phyloP scores from a whole-genome alignment of 1,140 invertebrate species.

The Fopius arisanus region DNA sequence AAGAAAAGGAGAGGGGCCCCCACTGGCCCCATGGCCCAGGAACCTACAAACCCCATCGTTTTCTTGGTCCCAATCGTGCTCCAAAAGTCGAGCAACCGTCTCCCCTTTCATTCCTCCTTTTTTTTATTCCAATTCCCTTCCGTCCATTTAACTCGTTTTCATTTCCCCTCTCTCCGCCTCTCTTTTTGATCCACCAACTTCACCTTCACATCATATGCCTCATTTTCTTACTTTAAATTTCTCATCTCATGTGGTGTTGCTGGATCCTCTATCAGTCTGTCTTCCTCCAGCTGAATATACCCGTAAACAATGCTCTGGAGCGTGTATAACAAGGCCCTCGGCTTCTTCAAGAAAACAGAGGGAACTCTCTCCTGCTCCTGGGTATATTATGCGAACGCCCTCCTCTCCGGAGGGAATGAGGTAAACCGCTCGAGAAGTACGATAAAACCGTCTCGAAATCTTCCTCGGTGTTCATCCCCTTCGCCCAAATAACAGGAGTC shows the following conservation, averaged over 20 bases:
- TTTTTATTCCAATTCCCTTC: constrained; percentile 23
- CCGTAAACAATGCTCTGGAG: constrained; percentile 21
- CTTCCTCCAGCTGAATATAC: background rate
- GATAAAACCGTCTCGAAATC: background rate
- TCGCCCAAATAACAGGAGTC: constrained; percentile 2
- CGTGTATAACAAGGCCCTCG: constrained; percentile 5
- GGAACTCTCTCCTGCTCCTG: constrained; percentile 8
- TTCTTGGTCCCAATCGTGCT: constrained; percentile 34
- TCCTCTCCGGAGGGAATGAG: background rate
- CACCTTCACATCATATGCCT: constrained; percentile 23
- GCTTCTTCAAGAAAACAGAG: constrained; percentile 9
- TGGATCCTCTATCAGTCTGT: background rate
- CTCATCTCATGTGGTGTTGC: background rate
- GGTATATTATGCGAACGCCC: constrained; percentile 2
- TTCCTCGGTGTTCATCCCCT: background rate
- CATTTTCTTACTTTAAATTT: constrained; percentile 37
- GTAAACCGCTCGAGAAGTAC: background rate
- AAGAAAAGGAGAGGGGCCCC: constrained; percentile 21
- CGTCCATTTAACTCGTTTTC: constrained; percentile 13
- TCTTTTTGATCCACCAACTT: constrained; percentile 27
- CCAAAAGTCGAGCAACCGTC: constrained; percentile 28
- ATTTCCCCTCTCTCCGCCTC: constrained; percentile 12
- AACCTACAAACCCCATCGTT: constrained; percentile 47
- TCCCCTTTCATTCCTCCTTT: constrained; percentile 26
- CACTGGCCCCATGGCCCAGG: constrained; percentile 53